These are phyloP conservation scores for Bovichtus diacanthus DNA, from an alignment of 2,797 vertebrate genomes.

Conservation along the genomic window DNA sequence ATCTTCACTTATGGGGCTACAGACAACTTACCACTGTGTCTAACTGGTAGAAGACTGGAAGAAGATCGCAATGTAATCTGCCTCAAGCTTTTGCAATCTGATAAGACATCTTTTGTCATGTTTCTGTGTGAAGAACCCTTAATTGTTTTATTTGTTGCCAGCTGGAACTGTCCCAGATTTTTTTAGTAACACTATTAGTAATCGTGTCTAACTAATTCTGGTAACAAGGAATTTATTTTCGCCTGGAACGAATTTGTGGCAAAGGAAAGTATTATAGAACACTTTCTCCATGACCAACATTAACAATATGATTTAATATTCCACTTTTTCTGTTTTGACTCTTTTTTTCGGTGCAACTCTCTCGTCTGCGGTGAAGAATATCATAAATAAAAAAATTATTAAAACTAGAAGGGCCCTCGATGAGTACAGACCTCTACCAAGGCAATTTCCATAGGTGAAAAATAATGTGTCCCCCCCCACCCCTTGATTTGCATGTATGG, in stretches of 20 bases:
- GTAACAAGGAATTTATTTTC: neutral
- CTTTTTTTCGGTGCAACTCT: neutral
- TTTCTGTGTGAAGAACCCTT: constrained; percentile 8
- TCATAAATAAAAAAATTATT: no score
- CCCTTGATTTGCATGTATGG: neutral
- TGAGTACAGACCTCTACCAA: no score
- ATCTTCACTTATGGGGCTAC: neutral
- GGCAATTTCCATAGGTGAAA: no score
- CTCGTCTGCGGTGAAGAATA: neutral
- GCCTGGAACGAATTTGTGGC: neutral
- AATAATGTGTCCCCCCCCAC: neutral
- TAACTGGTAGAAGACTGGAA: neutral
- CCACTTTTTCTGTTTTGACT: neutral
- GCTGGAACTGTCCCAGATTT: neutral
- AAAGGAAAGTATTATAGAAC: neutral
- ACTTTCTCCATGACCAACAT: neutral
- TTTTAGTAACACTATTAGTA: neutral
- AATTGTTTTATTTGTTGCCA: constrained; percentile 24
- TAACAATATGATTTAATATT: neutral
- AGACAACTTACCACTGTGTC: neutral
- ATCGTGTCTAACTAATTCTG: neutral
- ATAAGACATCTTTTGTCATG: constrained; percentile 18
- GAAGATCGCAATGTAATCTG: constrained; percentile 6
- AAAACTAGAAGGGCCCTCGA: no score
- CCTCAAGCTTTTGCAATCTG: constrained; percentile 28